Evolutionary conservation across 2,888 invertebrate genomes (phyloP), one percentile per base, ranked within the genome.

Genomic region (Hydropsyche betteni): DNA sequence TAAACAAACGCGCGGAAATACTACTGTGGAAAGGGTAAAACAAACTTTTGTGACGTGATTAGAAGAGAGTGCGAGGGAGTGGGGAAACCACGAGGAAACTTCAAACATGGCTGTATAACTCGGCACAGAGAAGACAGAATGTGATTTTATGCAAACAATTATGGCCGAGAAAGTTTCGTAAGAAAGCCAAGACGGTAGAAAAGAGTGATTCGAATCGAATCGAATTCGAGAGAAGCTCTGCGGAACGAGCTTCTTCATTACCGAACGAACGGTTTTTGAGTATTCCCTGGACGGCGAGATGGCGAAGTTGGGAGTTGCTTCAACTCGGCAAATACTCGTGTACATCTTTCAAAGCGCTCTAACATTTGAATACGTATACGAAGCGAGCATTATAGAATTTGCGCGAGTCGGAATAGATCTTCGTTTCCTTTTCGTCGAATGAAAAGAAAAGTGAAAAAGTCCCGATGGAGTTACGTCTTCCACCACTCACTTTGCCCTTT

Each of bases 131-230:
- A 74, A 33, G 75, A 73, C 72, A 77, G 77, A 77, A 77, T 75
- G 77, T 61, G 71, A 75, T 73, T 75, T 69, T 61, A 74, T 58
- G 69, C 74, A 75, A 75, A 77, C 75, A 50, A 70, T 70, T 70
- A 70, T 52, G 51, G 50, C n/a, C 14, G 64, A 8, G 36, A 64
- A 64, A 64, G 64, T 64, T 64, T 44, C 44, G 44, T 64, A 64
- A 64, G 64, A 64, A 64, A 64, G 64, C 64, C 64, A 6, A 64
- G 64, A 64, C 36, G 44, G 64, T 64, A 33, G 64, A 64, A 64
- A 44, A 64, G 64, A 64, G 64, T 64, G 64, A 64, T 64, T 36
- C 64, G 64, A 64, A 64, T 64, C 64, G 64, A 64, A 64, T 64
- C 34, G 64, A 64, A 64, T 64, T 64, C 34, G 8, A 36, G 36